Conservation (phyloP, 1,140 invertebrate species). For the Pygmarrhopalites habei region DNA sequence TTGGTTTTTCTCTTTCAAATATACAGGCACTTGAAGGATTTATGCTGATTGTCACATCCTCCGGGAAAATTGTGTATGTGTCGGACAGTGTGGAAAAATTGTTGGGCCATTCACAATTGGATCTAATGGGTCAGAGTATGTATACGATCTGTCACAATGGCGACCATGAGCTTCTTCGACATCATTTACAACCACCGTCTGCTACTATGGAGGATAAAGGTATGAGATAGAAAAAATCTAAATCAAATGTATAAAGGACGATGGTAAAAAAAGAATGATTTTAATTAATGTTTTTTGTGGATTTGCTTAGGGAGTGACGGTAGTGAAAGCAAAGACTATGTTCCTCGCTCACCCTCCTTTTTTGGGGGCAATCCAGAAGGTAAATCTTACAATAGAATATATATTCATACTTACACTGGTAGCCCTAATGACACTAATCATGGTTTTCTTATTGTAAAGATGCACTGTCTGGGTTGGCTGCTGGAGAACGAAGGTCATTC, state of each 20-base stretch:
- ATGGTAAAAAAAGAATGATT: too few species aligned
- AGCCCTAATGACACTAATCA: too few species aligned
- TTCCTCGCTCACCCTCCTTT: slow-evolving; percentile 37
- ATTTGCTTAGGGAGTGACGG: too few species aligned
- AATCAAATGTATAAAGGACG: too few species aligned
- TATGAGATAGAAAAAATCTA: not conserved
- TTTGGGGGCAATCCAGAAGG: slow-evolving; percentile 39
- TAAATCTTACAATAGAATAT: too few species aligned
- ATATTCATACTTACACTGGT: too few species aligned
- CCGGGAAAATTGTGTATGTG: slow-evolving; percentile 79
- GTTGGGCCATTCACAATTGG: slow-evolving; percentile 73
- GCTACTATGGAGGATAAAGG: slow-evolving; percentile 30
- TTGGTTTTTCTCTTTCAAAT: too few species aligned
- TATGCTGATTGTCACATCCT: slow-evolving; percentile 67
- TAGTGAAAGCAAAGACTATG: slow-evolving; percentile 30
- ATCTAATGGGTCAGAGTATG: slow-evolving; percentile 75
- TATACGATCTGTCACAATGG: slow-evolving; percentile 67
- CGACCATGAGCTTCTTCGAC: slow-evolving; percentile 60
- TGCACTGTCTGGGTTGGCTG: slow-evolving; percentile 35
- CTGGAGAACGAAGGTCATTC: slow-evolving; percentile 50
- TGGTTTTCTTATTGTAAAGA: too few species aligned
- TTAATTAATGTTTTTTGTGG: too few species aligned
- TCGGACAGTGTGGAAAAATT: slow-evolving; percentile 73
- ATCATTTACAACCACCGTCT: slow-evolving; percentile 39
- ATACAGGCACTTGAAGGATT: slow-evolving; percentile 56